phyloP scores from a whole-genome alignment of 2,888 invertebrate genomes.

The Blastobasis adustella region DNA sequence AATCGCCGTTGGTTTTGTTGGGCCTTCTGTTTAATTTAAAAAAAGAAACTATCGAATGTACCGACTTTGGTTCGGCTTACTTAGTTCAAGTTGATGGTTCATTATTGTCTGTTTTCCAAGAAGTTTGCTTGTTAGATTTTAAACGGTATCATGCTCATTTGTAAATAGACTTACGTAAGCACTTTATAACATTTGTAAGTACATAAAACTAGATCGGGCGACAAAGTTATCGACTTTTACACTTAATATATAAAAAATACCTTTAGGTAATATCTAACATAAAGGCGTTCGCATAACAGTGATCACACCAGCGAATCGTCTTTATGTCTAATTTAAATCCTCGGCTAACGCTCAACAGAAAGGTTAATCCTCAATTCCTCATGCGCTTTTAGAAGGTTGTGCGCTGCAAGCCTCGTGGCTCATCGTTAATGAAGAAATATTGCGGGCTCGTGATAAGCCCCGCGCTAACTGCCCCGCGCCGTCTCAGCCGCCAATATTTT shows the following conservation, averaged over 20 bases:
- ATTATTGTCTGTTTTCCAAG: constrained; percentile 5
- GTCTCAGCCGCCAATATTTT: constrained; percentile 38
- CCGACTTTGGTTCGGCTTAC: constrained; percentile 18
- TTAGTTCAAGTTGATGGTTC: background rate
- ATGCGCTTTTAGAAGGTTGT: background rate
- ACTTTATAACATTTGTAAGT: too few relatives aligned
- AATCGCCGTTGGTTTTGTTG: constrained; percentile 39
- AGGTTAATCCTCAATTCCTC: too few relatives aligned
- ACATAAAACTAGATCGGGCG: too few relatives aligned
- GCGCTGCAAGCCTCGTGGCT: constrained; percentile 36
- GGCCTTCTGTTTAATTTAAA: constrained; percentile 43
- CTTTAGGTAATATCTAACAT: too few relatives aligned
- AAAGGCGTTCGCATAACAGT: too few relatives aligned
- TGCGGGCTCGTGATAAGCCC: constrained; percentile 56
- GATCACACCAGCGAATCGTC: too few relatives aligned
- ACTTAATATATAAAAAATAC: too few relatives aligned
- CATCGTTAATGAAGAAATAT: constrained; percentile 71
- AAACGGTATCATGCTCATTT: too few relatives aligned
- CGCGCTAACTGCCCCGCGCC: constrained; percentile 45
- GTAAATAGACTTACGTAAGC: too few relatives aligned
- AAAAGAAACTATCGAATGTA: constrained; percentile 4
- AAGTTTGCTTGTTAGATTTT: background rate
- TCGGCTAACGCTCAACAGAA: too few relatives aligned
- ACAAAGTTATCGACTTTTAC: too few relatives aligned
- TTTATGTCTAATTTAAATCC: too few relatives aligned